Evolutionary conservation across 2,888 invertebrate species (phyloP).

Genomic region (Icerya purchasi): DNA sequence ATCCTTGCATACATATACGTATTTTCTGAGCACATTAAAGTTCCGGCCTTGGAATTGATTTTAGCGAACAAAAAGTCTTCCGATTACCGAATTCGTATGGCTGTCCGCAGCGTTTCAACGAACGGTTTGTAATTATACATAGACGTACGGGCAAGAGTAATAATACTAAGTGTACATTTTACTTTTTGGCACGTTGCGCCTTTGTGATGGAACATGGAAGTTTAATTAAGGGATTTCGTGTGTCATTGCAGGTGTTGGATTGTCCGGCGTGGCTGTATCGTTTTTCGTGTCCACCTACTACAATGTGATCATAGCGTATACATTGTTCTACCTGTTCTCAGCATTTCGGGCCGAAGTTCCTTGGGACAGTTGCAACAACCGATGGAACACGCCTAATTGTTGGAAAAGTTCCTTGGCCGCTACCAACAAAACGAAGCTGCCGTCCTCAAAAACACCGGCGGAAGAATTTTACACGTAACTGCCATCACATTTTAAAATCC

Average conservation of each 20-base stretch:
- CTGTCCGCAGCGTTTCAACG: too few species aligned
- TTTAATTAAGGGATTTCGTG: too few species aligned
- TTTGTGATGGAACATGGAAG: too few species aligned
- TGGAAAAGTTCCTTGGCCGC: conserved; percentile 35
- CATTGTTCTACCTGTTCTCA: conserved; percentile 79
- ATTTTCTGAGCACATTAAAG: too few species aligned
- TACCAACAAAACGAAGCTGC: conserved; percentile 34
- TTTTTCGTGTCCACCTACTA: conserved; percentile 89
- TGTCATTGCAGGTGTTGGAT: conserved; percentile 81
- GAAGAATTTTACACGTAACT: conserved; percentile 84
- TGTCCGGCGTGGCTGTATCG: conserved; percentile 83
- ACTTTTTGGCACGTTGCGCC: too few species aligned
- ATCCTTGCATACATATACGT: too few species aligned
- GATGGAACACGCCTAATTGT: conserved; percentile 65
- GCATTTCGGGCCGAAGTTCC: conserved; percentile 71
- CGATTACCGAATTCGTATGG: too few species aligned
- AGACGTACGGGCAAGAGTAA: too few species aligned
- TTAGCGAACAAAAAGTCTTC: too few species aligned
- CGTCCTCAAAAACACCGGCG: conserved; percentile 57
- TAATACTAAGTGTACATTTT: too few species aligned
- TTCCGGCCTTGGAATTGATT: too few species aligned
- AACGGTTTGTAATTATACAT: too few species aligned
- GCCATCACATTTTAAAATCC: background rate
- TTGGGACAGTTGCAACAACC: conserved; percentile 69
- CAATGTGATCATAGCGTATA: conserved; percentile 85